These are phyloP conservation scores for Illadopsis cleaveri DNA, from an alignment of 2,113 vertebrate genomes.

Conservation along the genomic window DNA sequence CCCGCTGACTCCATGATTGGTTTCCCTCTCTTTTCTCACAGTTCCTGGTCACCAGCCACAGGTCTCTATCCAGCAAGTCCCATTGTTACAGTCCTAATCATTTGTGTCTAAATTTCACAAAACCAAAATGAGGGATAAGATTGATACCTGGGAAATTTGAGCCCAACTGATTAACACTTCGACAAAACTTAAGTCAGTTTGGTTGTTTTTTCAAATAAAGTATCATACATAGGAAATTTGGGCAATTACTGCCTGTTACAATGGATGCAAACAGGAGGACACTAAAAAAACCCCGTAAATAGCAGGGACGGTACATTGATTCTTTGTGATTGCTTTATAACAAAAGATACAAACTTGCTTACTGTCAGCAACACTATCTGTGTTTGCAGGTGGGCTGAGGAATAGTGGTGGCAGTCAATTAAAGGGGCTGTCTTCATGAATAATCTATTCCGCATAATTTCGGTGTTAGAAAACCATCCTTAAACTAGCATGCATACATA, in stretches of 20 bases:
- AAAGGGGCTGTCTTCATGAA: neutral
- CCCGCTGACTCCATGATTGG: accelerated
- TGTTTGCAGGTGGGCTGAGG: neutral
- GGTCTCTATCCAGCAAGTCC: neutral
- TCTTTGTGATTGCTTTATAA: neutral
- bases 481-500: neutral
- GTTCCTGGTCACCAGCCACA: neutral
- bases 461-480: neutral
- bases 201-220: neutral
- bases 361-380: neutral
- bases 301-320: neutral
- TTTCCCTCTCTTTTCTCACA: neutral
- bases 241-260: neutral
- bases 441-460: neutral
- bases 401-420: neutral
- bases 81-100: neutral
- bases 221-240: neutral
- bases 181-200: neutral
- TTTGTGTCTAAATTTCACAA: neutral
- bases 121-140: neutral
- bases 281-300: neutral
- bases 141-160: neutral
- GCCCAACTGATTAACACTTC: neutral
- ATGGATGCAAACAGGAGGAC: neutral
- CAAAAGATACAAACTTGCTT: neutral